phyloP scores from a whole-genome alignment of 2,888 invertebrate species.

The Zeuzera pyrina region DNA sequence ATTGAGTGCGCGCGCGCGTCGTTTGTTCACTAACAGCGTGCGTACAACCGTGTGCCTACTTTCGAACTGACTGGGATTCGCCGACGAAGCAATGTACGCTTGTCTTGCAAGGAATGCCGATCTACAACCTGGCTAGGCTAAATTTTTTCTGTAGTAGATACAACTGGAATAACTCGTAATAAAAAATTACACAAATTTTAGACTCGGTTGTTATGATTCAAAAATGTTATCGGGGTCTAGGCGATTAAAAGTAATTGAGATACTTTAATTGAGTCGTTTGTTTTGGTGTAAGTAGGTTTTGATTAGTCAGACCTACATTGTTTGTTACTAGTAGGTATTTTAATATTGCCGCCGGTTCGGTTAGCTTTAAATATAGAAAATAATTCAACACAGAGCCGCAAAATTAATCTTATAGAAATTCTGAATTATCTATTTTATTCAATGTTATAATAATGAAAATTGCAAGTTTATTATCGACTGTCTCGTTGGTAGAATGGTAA shows the following conservation, averaged over 20 bases:
- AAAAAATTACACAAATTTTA: constrained; percentile 10
- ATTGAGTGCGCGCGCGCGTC: constrained; percentile 34
- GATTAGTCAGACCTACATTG: too few relatives aligned
- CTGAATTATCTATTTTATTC: too few relatives aligned
- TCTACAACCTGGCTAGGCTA: constrained; percentile 40
- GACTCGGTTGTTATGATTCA: neutral
- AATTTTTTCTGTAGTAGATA: constrained; percentile 43
- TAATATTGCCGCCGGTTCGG: too few relatives aligned
- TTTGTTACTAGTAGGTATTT: too few relatives aligned
- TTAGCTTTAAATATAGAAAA: too few relatives aligned
- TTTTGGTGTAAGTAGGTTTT: too few relatives aligned
- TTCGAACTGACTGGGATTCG: constrained; percentile 55
- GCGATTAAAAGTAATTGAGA: neutral
- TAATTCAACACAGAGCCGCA: too few relatives aligned
- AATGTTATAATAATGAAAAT: too few relatives aligned
- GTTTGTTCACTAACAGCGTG: constrained; percentile 32
- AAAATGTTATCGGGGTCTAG: neutral
- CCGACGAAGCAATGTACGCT: constrained; percentile 26
- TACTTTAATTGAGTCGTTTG: too few relatives aligned
- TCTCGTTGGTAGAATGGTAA: too few relatives aligned
- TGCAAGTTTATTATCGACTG: too few relatives aligned
- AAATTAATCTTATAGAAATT: too few relatives aligned
- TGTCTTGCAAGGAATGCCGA: constrained; percentile 57
- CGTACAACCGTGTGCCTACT: constrained; percentile 48
- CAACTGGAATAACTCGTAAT: constrained; percentile 36